phyloP scores from a whole-genome alignment of 1,140 invertebrate genomes.

The Saccostrea cuccullata region DNA sequence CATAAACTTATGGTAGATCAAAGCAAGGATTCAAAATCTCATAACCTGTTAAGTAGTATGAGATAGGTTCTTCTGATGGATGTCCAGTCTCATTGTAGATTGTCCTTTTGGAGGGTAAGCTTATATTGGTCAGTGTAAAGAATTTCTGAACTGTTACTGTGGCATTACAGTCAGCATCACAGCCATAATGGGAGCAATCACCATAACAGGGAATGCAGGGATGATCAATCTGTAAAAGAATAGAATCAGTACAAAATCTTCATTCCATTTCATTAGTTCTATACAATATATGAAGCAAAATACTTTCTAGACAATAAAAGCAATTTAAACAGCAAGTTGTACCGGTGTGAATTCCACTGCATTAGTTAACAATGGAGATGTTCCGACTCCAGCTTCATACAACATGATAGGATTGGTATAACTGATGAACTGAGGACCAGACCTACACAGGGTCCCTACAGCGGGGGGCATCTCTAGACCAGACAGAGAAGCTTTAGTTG shows the following conservation, averaged over 20 bases:
- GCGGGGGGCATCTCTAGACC: constrained; percentile 56
- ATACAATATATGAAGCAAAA: too few species aligned
- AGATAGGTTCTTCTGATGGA: not conserved
- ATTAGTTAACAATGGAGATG: constrained; percentile 29
- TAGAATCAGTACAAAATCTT: too few species aligned
- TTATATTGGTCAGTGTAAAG: constrained; percentile 36
- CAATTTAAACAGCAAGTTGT: not conserved
- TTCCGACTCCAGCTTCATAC: constrained; percentile 63
- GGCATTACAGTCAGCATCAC: constrained; percentile 35
- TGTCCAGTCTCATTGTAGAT: constrained; percentile 34
- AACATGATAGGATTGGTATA: constrained; percentile 59
- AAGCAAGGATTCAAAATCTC: too few species aligned
- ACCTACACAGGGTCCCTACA: constrained; percentile 53
- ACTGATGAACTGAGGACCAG: constrained; percentile 60
- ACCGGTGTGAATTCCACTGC: constrained; percentile 39
- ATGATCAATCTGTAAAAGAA: constrained; percentile 27
- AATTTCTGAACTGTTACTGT: not conserved
- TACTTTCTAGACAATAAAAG: too few species aligned
- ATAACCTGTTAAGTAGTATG: constrained; percentile 51
- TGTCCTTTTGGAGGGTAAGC: constrained; percentile 20
- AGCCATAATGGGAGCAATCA: constrained; percentile 38
- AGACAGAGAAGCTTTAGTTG: constrained; percentile 54
- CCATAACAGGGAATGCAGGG: constrained; percentile 50
- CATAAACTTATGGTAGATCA: too few species aligned
- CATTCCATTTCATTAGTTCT: too few species aligned